phyloP scores from a whole-genome alignment of 2,797 vertebrate species.

The Ptychobarbus kaznakovi region DNA sequence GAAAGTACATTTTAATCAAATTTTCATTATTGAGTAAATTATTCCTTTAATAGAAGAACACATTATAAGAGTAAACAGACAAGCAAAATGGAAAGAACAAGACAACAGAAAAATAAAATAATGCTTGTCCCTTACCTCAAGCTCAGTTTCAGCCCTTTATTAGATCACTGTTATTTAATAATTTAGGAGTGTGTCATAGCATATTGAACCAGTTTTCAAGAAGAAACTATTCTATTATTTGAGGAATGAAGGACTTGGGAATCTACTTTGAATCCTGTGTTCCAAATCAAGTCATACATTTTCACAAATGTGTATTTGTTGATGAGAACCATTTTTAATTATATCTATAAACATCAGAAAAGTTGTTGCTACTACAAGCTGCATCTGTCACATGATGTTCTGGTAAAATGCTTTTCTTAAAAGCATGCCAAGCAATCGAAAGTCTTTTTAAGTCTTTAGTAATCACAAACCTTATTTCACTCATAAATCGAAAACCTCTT shows the following conservation, averaged over 20 bases:
- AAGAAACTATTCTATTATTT: neutral
- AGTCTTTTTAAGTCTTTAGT: neutral
- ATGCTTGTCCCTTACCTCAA: neutral
- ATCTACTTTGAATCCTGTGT: neutral
- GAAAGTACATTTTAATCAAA: neutral
- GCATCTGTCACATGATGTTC: neutral
- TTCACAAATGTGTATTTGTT: neutral
- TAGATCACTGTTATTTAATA: neutral
- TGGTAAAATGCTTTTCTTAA: neutral
- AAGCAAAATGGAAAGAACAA: neutral
- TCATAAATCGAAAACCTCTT: neutral
- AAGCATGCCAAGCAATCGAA: slow-evolving; percentile 6
- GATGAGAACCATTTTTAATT: neutral
- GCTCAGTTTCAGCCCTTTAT: neutral
- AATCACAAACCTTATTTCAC: neutral
- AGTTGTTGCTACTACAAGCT: no score
- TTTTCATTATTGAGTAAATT: neutral
- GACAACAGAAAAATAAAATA: neutral
- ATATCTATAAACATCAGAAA: neutral
- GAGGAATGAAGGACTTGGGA: neutral
- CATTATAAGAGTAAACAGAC: neutral
- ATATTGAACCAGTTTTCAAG: neutral
- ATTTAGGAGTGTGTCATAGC: no score
- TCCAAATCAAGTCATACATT: neutral
- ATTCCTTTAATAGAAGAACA: neutral